Evolutionary conservation across 2,888 invertebrate genomes (phyloP), one percentile per base, ranked within the genome.

Genomic region (Acleris emargana): DNA sequence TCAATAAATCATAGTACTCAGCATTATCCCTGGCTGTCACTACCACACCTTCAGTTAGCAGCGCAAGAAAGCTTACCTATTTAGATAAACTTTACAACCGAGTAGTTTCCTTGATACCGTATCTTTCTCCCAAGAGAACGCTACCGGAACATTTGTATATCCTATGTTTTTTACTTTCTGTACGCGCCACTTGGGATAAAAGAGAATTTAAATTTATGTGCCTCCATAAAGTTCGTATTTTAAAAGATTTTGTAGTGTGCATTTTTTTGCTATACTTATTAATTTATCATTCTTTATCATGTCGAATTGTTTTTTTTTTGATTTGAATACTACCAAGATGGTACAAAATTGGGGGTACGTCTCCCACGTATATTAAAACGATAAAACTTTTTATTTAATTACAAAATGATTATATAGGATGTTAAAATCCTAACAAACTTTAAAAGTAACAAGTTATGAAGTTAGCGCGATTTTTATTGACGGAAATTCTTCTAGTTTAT

Each of bases 141-240:
- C 54, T 55, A 43, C 59, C 50, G 64, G 64, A 64, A 55, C 64
- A 60, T 64, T 64, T 55, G 43, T 55, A 54, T 64, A 64, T 64
- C 28, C 50, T 43, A 55, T 64, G 59, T 64, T 64, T 64, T 64
- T 64, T 64, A 28, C 50, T 60, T 50, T 18, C 25, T 42, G 38
- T 13, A 49, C 49, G 25, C 50, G 42, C 45, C 64, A 49, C 64
- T n/a, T 28, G 64, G 59, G 64, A 50, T 5, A 49, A 49, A 42
- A 64, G 47, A 54, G 54, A 49, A 50, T 55, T 43, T 50, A 50
- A 49, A 50, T 55, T n/a, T n/a, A 43, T 64, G 49, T 28, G 59
- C 42, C 53, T 54, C 47, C 53, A 58, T 42, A 52, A 53, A 20
- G 47, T 32, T 53, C 20, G 49, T 20, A 13, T 22, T 9, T 32